Base-by-base conservation (phyloP, 2,888 invertebrate species). In the Sinodicranocentrus sp. region DNA sequence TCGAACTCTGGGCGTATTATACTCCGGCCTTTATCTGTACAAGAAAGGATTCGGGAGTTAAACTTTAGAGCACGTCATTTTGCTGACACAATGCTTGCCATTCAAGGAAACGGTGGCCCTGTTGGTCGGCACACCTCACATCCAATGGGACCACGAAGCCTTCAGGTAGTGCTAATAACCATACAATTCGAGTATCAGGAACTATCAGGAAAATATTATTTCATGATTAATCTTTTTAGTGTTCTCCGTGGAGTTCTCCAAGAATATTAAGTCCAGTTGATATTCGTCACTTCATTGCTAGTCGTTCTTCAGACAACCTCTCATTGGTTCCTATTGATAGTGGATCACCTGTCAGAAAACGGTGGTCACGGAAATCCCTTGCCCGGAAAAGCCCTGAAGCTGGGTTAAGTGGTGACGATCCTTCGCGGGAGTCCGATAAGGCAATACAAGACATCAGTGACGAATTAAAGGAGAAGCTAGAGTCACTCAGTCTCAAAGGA, bases 211-310 rank as follows among this genome's bases (percentile, higher is more conserved):
- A 15, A 6, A 52, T 10, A 43, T 39, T n/a, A 52, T 1, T 84
- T 19, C 6, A 26, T 63, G n/a, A n/a, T n/a, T 43, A 23, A 44
- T 65, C 13, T 21, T 72, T 48, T 48, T 87, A 91, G 91, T 91
- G 91, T 84, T 91, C 91, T 15, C 92, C 92, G 0, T 92, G 91
- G 91, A 91, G 91, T 84, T 92, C 92, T 1, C 92, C 92, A 1
- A 89, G 91, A 33, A 91, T 91, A 44, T 89, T 92, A 59, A 91
- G 91, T 78, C 91, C 91, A 10, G 91, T 91, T 13, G 91, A 91
- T 87, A 90, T 91, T 26, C 90, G 90, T 15, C 91, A 91, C 70
- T 90, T 91, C 68, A 89, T 91, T 68, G 90, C 90, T 2, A 91
- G 91, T 86, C 90, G 90, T 39, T 91, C 91, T 3, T 91, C 91